phyloP scores from a whole-genome alignment of 92 coral and sea anemone genomes.

The Heteractis magnifica region DNA sequence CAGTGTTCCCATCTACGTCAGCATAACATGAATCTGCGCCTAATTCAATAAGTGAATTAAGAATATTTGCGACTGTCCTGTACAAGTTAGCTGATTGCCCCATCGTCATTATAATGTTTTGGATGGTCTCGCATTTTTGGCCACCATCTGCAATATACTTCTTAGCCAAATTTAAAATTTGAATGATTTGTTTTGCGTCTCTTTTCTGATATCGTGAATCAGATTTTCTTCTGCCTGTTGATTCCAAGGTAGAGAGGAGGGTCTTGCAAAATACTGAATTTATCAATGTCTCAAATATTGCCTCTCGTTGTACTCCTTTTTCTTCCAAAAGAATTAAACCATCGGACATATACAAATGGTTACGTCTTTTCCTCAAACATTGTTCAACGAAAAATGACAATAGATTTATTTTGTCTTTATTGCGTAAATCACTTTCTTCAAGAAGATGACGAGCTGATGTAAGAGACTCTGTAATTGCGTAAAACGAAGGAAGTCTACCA shows the following conservation, averaged over 20 bases:
- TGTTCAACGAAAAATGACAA: not conserved
- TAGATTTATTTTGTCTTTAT: not conserved
- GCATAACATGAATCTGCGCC: not conserved
- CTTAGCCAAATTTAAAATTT: not conserved
- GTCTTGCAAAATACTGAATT: not conserved
- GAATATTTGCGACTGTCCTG: not conserved
- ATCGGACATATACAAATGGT: not conserved
- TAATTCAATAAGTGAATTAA: not conserved
- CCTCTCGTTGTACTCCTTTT: not conserved
- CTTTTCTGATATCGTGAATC: not conserved
- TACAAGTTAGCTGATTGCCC: not conserved
- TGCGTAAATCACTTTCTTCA: not conserved
- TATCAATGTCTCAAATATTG: not conserved
- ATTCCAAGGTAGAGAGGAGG: not conserved
- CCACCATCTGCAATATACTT: not conserved
- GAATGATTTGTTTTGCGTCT: not conserved
- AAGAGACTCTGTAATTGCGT: not conserved
- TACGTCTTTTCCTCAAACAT: not conserved
- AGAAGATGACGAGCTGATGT: slow-evolving; percentile 1
- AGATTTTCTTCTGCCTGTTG: not conserved
- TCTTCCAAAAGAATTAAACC: not conserved
- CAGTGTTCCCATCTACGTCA: not conserved
- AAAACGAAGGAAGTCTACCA: not conserved
- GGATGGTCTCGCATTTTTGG: not conserved
- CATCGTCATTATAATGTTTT: not conserved